phyloP scores from a whole-genome alignment of 2,888 invertebrate species.

The Drosophila stalkeri region DNA sequence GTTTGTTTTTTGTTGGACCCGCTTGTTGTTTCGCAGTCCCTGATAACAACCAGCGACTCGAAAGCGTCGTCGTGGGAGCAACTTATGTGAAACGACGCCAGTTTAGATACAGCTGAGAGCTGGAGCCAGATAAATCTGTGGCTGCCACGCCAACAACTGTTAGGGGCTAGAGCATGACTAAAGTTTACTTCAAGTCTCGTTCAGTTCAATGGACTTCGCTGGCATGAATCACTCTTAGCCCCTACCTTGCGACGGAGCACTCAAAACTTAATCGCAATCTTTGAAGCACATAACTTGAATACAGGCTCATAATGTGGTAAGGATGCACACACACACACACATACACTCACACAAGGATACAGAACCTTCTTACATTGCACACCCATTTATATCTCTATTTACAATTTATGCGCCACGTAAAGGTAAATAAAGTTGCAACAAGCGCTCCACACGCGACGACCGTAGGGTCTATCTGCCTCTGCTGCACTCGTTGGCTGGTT shows the following conservation, averaged over 20 bases:
- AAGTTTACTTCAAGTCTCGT: constrained; percentile 18
- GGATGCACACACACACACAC: constrained; percentile 1
- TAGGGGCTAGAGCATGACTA: constrained; percentile 1
- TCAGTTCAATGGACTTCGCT: constrained; percentile 45
- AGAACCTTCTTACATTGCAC: constrained; percentile 23
- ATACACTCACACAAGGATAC: background rate
- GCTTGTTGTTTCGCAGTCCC: constrained; percentile 43
- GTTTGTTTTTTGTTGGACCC: constrained; percentile 22
- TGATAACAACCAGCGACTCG: constrained; percentile 65
- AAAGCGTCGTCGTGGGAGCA: constrained; percentile 77
- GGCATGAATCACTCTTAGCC: constrained; percentile 33
- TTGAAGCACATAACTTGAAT: constrained; percentile 27
- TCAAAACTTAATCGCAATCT: constrained; percentile 35
- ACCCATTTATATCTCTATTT: constrained; percentile 65
- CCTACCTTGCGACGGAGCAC: constrained; percentile 19
- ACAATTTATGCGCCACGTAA: constrained; percentile 69
- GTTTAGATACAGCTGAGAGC: constrained; percentile 39
- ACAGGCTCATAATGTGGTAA: constrained; percentile 31
- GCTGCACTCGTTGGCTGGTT: constrained; percentile 36
- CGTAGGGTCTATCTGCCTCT: constrained; percentile 12
- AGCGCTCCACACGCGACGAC: constrained; percentile 49
- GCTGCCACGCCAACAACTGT: background rate
- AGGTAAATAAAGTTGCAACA: constrained; percentile 75
- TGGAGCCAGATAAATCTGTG: constrained; percentile 10
- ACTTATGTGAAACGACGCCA: constrained; percentile 60